These are phyloP conservation scores for Sesia bembeciformis DNA, from an alignment of 2,888 invertebrate genomes.

Conservation along the genomic window DNA sequence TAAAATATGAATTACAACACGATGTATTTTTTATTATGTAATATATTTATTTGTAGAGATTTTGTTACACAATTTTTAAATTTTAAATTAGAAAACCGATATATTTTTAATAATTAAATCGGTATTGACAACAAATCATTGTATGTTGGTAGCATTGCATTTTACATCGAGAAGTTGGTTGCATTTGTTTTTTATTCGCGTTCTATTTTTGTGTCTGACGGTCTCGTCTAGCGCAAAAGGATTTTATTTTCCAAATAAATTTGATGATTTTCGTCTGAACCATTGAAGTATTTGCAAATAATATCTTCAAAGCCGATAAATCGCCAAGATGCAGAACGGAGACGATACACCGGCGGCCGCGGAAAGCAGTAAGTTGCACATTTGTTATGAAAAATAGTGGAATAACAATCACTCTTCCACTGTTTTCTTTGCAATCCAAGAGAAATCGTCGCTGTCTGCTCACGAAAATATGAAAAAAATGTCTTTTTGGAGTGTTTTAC, in stretches of 20 bases:
- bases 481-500: too few species aligned
- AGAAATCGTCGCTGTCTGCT: neutral
- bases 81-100: conserved; percentile 4
- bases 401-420: conserved; percentile 41
- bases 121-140: neutral
- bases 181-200: conserved; percentile 69
- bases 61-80: neutral
- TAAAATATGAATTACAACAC: too few species aligned
- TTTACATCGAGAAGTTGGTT: conserved; percentile 39
- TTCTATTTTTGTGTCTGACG: conserved; percentile 75
- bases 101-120: conserved; percentile 1
- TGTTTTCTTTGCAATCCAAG: conserved; percentile 38
- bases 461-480: neutral
- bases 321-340: conserved; percentile 66
- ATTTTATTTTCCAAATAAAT: conserved; percentile 51
- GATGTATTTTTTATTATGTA: neutral
- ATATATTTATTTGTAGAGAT: neutral
- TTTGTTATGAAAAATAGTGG: conserved; percentile 50
- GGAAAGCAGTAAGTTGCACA: conserved; percentile 53
- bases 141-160: conserved; percentile 20
- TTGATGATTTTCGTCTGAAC: conserved; percentile 54
- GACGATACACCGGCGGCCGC: conserved; percentile 49
- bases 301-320: conserved; percentile 3
- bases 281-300: conserved; percentile 29
- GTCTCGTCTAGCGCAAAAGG: conserved; percentile 54